A percentile compares a stretch with the other conserved stretches of the same genome.
These are phyloP conservation scores for Jordanella pulchra DNA, from an alignment of 2,797 vertebrate genomes.

Conservation along the genomic window DNA sequence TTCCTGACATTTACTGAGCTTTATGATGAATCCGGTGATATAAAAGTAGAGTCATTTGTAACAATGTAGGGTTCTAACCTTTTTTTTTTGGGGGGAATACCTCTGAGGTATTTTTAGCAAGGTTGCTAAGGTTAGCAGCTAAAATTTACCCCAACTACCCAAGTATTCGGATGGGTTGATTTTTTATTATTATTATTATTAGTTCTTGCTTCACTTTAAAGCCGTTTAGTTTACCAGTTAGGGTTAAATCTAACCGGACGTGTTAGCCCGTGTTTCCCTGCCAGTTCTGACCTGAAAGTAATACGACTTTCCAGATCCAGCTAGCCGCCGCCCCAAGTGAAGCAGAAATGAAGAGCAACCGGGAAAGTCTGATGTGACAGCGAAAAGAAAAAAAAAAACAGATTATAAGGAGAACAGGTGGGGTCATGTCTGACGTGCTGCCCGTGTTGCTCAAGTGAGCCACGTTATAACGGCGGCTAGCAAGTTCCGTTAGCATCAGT, in stretches of 20 bases:
- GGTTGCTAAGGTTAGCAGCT: slow-evolving; percentile 36
- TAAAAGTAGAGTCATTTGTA: background rate
- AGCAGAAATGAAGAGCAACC: slow-evolving; percentile 5
- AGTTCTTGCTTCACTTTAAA: background rate
- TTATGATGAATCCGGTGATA: background rate
- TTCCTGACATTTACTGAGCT: background rate
- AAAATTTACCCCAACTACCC: slow-evolving; percentile 1
- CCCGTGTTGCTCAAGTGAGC: background rate
- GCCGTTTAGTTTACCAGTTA: too few relatives aligned
- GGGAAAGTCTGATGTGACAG: slow-evolving; percentile 4
- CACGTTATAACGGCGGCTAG: background rate
- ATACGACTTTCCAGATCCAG: background rate
- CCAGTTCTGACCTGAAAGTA: background rate
- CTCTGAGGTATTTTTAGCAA: slow-evolving; percentile 32
- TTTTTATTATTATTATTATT: too few relatives aligned
- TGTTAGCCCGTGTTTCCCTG: background rate
- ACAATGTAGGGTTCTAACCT: background rate
- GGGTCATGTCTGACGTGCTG: slow-evolving; percentile 36
- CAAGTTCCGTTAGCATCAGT: background rate
- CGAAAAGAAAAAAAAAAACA: background rate
- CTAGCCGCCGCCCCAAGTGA: background rate
- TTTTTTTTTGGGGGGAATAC: background rate
- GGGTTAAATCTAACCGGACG: too few relatives aligned
- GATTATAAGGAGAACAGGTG: background rate
- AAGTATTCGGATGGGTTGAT: background rate